Evolutionary conservation across 2,888 invertebrate species (phyloP), one percentile per base, ranked within the genome.

Genomic region (Cryptus armator): DNA sequence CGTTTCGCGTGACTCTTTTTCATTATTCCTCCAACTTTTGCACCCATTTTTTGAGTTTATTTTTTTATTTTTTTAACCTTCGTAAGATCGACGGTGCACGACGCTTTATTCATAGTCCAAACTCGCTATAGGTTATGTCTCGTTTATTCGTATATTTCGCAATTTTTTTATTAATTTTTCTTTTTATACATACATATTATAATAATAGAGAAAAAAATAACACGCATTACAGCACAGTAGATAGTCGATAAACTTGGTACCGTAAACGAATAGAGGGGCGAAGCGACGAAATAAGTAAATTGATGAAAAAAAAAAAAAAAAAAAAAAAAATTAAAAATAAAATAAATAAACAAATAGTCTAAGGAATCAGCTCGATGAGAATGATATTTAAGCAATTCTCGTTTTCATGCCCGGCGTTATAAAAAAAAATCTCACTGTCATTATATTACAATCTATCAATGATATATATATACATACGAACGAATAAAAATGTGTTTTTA

Each of bases 321-420:
- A n/a, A n/a, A n/a, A n/a, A n/a, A 83, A 74, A 78, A 67, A 74
- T 44, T 56, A 68, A 82, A 77, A 74, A 37, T n/a, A 59, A 24
- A 43, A 74, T 56, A 43, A 68, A 78, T 68, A 83, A 71, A 62
- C 51, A 68, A 68, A 81, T 72, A 64, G 29, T 46, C 44, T 74
- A 77, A 77, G 44, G 24, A 67, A 62, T 83, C 72, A 24, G 76
- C 43, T 77, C 67, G 66, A 77, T 77, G 43, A 89, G 90, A 89
- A 92, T 92, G 90, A 92, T 91, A 90, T 92, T 37, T 91, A 91
- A 91, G 91, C 92, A 90, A 37, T 91, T 92, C 92, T 93, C 92
- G 91, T 92, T 92, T 92, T 92, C 37, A 91, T 91, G 91, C 92
- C 92, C 93, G 92, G 91, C 92, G 93, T 92, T 93, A 93, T 92